Conservation (phyloP, 1,140 invertebrate genomes). For the Spodoptera frugiperda region DNA sequence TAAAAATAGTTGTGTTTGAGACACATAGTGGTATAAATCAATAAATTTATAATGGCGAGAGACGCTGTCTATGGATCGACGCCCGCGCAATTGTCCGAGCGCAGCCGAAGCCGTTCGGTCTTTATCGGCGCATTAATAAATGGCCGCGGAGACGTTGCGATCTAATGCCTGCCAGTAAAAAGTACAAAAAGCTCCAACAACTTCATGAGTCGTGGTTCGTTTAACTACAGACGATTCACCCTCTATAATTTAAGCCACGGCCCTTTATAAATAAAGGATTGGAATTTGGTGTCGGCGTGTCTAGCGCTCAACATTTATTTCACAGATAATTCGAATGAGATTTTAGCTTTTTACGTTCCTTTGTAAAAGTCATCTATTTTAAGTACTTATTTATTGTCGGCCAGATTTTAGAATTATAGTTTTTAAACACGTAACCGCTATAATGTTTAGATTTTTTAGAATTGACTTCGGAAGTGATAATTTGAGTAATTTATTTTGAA, state of each 20-base stretch:
- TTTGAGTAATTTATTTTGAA: too few relatives aligned
- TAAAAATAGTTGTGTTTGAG: conserved; percentile 25
- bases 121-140: conserved; percentile 51
- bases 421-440: neutral
- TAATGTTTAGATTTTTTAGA: too few relatives aligned
- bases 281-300: conserved; percentile 45
- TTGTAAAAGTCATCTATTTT: neutral
- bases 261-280: conserved; percentile 53
- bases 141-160: conserved; percentile 44
- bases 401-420: neutral
- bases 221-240: conserved; percentile 49
- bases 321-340: conserved; percentile 29
- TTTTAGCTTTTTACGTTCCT: neutral
- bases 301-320: conserved; percentile 29
- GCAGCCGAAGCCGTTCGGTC: conserved; percentile 42
- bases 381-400: neutral
- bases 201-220: conserved; percentile 55
- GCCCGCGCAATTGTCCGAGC: conserved; percentile 45
- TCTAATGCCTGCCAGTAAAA: conserved; percentile 45
- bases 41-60: conserved; percentile 18
- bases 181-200: conserved; percentile 51
- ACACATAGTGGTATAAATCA: conserved; percentile 23
- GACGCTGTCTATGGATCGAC: conserved; percentile 45
- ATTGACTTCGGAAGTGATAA: too few relatives aligned
- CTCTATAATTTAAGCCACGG: conserved; percentile 55